Percentiles rank a stretch among this genome's conserved stretches.
Evolutionary conservation across 30 jellyfish, hydroid and myxozoan species (phyloP).

Genomic region (Nemopilema nomurai): DNA sequence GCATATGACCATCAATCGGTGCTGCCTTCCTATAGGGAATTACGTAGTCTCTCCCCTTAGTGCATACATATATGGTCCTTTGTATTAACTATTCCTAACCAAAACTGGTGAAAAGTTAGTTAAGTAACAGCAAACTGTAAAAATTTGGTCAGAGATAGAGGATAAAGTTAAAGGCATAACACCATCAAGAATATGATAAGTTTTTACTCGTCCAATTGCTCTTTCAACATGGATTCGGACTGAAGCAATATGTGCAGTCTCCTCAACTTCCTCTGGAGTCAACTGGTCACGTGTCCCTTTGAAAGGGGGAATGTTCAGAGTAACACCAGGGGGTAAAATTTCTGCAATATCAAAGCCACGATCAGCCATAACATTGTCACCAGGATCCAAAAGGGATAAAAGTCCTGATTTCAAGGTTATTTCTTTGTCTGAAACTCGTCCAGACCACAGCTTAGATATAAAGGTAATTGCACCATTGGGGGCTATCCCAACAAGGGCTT

Average conservation of each 20-base stretch:
- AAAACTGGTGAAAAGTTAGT: conserved; percentile 31
- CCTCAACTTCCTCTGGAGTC: conserved; percentile 59
- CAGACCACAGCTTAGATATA: conserved; percentile 27
- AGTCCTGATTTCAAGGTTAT: conserved; percentile 29
- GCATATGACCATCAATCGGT: not conserved
- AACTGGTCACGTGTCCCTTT: conserved; percentile 44
- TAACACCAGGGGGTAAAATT: conserved; percentile 51
- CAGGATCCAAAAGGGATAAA: conserved; percentile 11
- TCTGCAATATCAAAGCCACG: conserved; percentile 56
- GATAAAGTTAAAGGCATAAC: conserved; percentile 21
- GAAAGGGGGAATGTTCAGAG: conserved; percentile 57
- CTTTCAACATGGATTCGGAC: conserved; percentile 48
- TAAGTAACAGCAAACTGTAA: conserved; percentile 30
- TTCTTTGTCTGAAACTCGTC: conserved; percentile 42
- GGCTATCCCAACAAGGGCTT: conserved; percentile 15
- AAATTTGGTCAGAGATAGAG: conserved; percentile 45
- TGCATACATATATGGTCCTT: not conserved
- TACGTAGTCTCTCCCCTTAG: not conserved
- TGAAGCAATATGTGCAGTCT: conserved; percentile 40
- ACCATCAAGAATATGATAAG: conserved; percentile 47
- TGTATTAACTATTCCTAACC: not conserved
- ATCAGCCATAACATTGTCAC: conserved; percentile 66
- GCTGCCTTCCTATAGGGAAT: not conserved
- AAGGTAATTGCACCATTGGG: conserved; percentile 19
- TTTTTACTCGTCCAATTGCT: conserved; percentile 61